Evolutionary conservation across 2,113 vertebrate species (phyloP).

Genomic region (Nothobranchius furzeri): DNA sequence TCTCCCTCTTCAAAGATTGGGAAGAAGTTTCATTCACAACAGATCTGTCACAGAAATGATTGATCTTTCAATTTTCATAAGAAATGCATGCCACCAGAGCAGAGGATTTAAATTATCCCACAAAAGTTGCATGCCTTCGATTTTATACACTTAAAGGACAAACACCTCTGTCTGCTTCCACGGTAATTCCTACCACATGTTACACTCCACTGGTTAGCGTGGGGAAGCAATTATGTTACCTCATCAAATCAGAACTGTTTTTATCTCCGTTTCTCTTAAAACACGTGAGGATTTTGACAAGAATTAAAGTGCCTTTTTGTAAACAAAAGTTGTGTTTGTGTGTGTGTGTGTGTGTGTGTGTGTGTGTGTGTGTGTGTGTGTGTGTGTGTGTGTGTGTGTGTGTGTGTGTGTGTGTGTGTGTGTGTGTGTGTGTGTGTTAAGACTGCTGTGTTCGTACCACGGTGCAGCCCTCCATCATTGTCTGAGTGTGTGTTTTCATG

Average conservation of each 20-base stretch:
- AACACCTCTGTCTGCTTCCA: slow-evolving; percentile 79
- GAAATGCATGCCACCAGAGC: slow-evolving; percentile 69
- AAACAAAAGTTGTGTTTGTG: too few species aligned
- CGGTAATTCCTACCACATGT: slow-evolving; percentile 79
- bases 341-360: too few species aligned
- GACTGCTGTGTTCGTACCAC: slow-evolving; percentile 37
- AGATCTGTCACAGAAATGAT: slow-evolving; percentile 70
- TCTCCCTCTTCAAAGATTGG: slow-evolving; percentile 54
- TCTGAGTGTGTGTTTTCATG: slow-evolving; percentile 49
- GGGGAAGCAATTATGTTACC: slow-evolving; percentile 79
- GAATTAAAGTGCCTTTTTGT: slow-evolving; percentile 39
- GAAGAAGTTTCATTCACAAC: slow-evolving; percentile 48
- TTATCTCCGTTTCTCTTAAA: slow-evolving; percentile 66
- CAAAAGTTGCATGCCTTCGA: slow-evolving; percentile 73
- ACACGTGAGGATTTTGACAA: slow-evolving; percentile 49
- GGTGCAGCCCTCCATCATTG: slow-evolving; percentile 14
- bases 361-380: too few species aligned
- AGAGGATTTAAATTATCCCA: slow-evolving; percentile 76
- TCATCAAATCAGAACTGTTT: slow-evolving; percentile 79
- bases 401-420: too few species aligned
- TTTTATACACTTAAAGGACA: slow-evolving; percentile 76
- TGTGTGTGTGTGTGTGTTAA: too few species aligned
- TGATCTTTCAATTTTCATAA: slow-evolving; percentile 77
- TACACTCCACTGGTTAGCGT: slow-evolving; percentile 74
- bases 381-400: too few species aligned